Conservation (phyloP, 1,140 invertebrate genomes). For the Campodea augens region DNA sequence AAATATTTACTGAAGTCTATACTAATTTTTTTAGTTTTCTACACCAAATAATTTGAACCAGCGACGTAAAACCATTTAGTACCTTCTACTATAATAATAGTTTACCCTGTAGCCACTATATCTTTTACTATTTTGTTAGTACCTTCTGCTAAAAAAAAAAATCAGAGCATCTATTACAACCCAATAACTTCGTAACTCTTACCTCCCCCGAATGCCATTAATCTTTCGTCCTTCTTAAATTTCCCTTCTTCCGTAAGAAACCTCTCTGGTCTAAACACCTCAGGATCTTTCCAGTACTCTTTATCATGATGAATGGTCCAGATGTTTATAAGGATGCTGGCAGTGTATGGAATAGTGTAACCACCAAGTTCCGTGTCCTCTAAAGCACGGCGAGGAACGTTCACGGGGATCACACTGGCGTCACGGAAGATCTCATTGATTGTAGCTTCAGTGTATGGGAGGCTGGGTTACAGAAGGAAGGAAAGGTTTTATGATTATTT, state of each 20-base stretch:
- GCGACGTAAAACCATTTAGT: too few species aligned
- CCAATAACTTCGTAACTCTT: too few species aligned
- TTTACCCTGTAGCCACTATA: too few species aligned
- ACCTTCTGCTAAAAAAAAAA: too few species aligned
- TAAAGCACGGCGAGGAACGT: not conserved
- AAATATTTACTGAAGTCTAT: too few species aligned
- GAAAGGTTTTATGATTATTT: too few species aligned
- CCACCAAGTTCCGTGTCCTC: not conserved
- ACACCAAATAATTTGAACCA: too few species aligned
- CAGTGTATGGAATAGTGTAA: not conserved
- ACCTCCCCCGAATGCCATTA: slow-evolving; percentile 50
- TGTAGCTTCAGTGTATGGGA: not conserved
- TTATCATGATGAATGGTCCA: slow-evolving; percentile 41
- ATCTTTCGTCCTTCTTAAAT: slow-evolving; percentile 28
- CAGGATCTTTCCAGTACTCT: slow-evolving; percentile 40
- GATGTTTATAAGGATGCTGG: slow-evolving; percentile 31
- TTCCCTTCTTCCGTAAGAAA: slow-evolving; percentile 31
- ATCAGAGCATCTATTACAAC: too few species aligned
- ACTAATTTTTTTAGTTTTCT: too few species aligned
- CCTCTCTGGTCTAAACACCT: slow-evolving; percentile 48
- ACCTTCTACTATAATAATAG: too few species aligned
- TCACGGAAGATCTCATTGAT: not conserved
- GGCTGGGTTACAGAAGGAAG: too few species aligned
- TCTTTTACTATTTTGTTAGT: too few species aligned
- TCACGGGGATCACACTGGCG: not conserved